Percentiles rank a stretch among this genome's conserved stretches.
Evolutionary conservation across 2,888 invertebrate genomes (phyloP).

Genomic region (Meganola albula): DNA sequence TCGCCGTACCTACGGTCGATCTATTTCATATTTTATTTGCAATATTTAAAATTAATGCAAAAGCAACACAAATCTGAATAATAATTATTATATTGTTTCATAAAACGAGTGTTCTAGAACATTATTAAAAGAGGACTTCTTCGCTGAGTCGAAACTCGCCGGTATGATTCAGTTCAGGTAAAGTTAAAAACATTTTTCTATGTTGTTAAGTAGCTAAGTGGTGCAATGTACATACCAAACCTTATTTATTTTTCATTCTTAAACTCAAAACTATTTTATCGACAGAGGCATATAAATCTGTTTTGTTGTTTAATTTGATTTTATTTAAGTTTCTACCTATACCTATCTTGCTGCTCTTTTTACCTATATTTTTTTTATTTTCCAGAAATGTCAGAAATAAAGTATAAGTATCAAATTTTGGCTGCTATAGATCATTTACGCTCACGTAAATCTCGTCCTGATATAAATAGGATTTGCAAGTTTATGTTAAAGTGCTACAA

Average conservation of each 20-base stretch:
- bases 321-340: conserved; percentile 12
- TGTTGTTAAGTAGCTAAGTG: no score
- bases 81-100: no score
- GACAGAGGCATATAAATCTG: no score
- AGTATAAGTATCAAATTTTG: conserved; percentile 85
- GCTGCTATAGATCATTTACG: conserved; percentile 91
- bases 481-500: conserved; percentile 86
- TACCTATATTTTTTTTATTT: conserved; percentile 25
- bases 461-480: conserved; percentile 88
- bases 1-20: no score
- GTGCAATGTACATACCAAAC: no score
- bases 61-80: no score
- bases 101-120: no score
- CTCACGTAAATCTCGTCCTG: conserved; percentile 89
- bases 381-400: conserved; percentile 79
- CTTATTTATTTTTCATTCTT: neutral
- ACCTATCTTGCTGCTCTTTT: conserved; percentile 3
- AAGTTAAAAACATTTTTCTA: conserved; percentile 10
- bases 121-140: conserved; percentile 6
- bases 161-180: conserved; percentile 69
- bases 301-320: conserved; percentile 7
- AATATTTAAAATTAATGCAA: no score
- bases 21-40: no score
- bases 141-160: conserved; percentile 46
- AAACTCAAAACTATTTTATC: no score